phyloP scores from a whole-genome alignment of 2,113 vertebrate genomes.

The Syngnathus floridae region DNA sequence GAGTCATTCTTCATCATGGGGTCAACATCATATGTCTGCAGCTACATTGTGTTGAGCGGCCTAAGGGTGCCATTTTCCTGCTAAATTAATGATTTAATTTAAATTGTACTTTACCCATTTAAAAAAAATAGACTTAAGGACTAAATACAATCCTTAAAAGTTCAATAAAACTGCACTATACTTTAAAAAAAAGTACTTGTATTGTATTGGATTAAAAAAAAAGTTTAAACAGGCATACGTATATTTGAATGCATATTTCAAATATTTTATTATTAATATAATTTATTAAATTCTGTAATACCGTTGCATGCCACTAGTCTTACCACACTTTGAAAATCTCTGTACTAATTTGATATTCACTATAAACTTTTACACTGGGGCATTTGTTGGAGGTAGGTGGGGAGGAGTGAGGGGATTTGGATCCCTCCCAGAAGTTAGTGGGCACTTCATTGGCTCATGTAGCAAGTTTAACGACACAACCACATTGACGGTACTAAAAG shows the following conservation, averaged over 20 bases:
- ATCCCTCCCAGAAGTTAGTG: slow-evolving; percentile 1
- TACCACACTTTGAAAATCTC: background rate
- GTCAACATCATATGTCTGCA: background rate
- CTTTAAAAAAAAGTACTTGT: too few relatives aligned
- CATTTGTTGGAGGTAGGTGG: background rate
- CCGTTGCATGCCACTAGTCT: too few relatives aligned
- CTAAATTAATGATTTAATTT: too few relatives aligned
- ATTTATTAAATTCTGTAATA: too few relatives aligned
- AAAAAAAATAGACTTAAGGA: background rate
- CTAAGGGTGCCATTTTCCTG: background rate
- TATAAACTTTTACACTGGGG: background rate
- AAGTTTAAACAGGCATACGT: too few relatives aligned
- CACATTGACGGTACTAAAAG: background rate
- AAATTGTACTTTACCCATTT: too few relatives aligned
- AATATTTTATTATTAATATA: too few relatives aligned
- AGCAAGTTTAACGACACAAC: slow-evolving; percentile 1
- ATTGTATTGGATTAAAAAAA: too few relatives aligned
- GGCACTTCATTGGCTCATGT: slow-evolving; percentile 1
- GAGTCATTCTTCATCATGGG: background rate
- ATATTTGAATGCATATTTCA: too few relatives aligned
- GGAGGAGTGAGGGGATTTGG: background rate
- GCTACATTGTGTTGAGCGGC: background rate
- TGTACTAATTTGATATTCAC: background rate
- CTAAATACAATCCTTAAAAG: too few relatives aligned
- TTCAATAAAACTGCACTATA: too few relatives aligned